Percentiles rank a stretch among this genome's conserved stretches.
Evolutionary conservation across 2,888 invertebrate species (phyloP).

Genomic region (Hypomecis punctinalis): DNA sequence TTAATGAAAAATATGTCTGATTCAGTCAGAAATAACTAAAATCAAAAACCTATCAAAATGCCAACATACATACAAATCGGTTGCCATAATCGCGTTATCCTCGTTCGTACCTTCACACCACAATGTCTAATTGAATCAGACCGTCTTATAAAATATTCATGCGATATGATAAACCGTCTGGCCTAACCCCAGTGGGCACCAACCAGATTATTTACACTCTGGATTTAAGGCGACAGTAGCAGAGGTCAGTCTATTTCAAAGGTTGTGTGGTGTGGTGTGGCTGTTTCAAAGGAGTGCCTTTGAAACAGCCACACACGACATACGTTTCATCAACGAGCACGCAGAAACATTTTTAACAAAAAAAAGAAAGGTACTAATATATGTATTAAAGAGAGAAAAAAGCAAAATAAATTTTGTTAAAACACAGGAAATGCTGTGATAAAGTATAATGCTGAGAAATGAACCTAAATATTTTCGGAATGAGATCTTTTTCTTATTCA

Average conservation of each 20-base stretch:
- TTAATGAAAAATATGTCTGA: no score
- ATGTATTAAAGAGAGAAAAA: no score
- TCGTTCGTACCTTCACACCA: constrained; percentile 50
- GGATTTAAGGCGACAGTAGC: constrained; percentile 16
- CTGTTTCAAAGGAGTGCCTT: no score
- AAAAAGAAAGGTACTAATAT: no score
- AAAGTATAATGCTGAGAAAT: no score
- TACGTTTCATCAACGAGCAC: no score
- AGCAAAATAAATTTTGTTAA: no score
- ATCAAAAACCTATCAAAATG: constrained; percentile 42
- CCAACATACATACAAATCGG: constrained; percentile 39
- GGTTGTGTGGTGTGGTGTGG: no score
- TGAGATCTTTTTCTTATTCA: no score
- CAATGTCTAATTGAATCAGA: constrained; percentile 75
- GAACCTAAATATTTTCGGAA: no score
- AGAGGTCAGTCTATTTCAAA: constrained; percentile 2
- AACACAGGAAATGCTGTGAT: no score
- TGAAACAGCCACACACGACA: not conserved
- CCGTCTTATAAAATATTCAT: constrained; percentile 82
- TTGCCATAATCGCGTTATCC: constrained; percentile 57
- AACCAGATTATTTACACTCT: constrained; percentile 24
- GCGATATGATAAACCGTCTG: constrained; percentile 77
- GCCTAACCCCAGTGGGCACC: constrained; percentile 45
- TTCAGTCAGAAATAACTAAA: not conserved
- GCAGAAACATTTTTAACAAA: no score